Base-by-base conservation (phyloP, 2,113 vertebrate species). In the Hirundichthys speculiger region DNA sequence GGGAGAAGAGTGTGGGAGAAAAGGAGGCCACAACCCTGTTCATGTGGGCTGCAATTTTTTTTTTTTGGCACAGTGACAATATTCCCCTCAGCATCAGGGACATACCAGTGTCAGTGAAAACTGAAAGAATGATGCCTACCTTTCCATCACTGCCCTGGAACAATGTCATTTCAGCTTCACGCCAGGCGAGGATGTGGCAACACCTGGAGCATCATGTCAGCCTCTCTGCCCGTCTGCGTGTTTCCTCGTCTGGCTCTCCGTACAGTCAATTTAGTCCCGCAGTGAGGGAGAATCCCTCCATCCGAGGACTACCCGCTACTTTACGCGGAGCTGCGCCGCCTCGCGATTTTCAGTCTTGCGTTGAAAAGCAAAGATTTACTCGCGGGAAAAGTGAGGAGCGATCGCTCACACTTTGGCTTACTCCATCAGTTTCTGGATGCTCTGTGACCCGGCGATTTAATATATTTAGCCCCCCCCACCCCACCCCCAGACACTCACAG, bases 351-450 rank as follows among this genome's bases (percentile, higher is more conserved):
- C 75, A 58, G 25, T 77, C 73, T 61, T 16, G 52, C 24, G 57
- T 30, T 71, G 54, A 62, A 82, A 85, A 85, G 83, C 66, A 52
- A 63, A 79, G 68, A 80, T 88, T 83, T 83, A 82, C 75, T 71
- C 22, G 1, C 22, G 53, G 73, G 80, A 66, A 66, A 79, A 86
- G 70, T 77, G 73, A 68, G 68, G 61, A 79, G 82, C 75, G 64
- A 76, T 82, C 70, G 75, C 49, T 85, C 79, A 67, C 77, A 74
- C 75, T 77, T 72, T 15, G 60, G 69, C 70, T 83, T 61, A 79
- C 77, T 70, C 79, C 69, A 73, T 78, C 81, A 78, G 60, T 70
- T 84, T 71, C 53, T 73, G 68, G 24, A 12, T 52, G 58, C 67
- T 40, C 55, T 42, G 34, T 38, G 63, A 41, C 57, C 55, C 22